Evolutionary conservation across 2,888 invertebrate species (phyloP).

Genomic region (Dynastes tityus): DNA sequence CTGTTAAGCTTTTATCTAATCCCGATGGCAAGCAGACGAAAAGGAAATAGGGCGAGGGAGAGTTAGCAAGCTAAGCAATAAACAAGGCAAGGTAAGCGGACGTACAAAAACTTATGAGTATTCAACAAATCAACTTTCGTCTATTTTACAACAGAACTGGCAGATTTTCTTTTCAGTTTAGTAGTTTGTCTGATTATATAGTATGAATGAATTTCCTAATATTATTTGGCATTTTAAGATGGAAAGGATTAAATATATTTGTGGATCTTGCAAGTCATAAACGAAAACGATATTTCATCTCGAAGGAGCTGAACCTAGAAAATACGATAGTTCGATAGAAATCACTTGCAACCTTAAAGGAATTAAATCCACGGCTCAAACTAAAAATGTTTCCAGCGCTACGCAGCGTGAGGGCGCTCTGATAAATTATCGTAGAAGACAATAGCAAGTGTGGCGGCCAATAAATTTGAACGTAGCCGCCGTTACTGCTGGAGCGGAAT

Average conservation of each 20-base stretch:
- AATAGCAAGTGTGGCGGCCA: conserved; percentile 38
- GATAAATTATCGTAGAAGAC: conserved; percentile 43
- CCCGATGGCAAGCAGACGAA: conserved; percentile 9
- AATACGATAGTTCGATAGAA: not conserved
- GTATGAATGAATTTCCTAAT: no score
- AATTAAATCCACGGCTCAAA: not conserved
- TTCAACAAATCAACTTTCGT: no score
- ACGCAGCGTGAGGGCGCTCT: not conserved
- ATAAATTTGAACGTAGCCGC: conserved; percentile 30
- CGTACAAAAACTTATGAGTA: no score
- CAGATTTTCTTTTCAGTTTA: no score
- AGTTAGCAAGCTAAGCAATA: not conserved
- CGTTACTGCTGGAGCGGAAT: conserved; percentile 33
- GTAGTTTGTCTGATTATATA: no score
- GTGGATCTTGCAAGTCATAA: no score
- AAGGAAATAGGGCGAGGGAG: no score
- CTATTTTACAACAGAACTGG: no score
- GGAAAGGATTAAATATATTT: no score
- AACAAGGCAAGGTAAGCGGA: not conserved
- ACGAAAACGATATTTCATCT: no score
- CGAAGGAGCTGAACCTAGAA: no score
- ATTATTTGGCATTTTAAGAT: no score
- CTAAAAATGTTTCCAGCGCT: not conserved
- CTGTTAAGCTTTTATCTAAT: conserved; percentile 26
- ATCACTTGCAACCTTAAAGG: not conserved